These are phyloP conservation scores for Meloidogyne floridensis DNA, from an alignment of 1,140 invertebrate species.

Conservation along the genomic window DNA sequence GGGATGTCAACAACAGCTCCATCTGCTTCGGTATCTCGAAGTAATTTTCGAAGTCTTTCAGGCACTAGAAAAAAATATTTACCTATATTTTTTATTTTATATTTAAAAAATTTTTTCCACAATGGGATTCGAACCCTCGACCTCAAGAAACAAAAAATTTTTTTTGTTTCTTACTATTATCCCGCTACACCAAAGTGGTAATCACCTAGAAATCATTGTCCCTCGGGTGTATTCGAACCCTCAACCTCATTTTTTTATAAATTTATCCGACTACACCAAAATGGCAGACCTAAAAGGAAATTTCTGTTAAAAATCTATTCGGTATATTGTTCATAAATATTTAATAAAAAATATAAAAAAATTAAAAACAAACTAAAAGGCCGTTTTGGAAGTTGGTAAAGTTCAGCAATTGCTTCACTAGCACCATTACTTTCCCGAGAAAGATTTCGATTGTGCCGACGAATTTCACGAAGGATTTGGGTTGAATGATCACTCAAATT, in stretches of 20 bases:
- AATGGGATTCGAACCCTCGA: no score
- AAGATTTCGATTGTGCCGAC: constrained; percentile 21
- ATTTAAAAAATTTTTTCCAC: no score
- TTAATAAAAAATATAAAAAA: not conserved
- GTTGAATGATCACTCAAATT: not conserved
- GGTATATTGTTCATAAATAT: not conserved
- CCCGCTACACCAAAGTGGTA: no score
- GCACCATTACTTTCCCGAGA: constrained; percentile 25
- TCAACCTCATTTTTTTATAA: no score
- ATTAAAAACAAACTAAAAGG: constrained; percentile 38
- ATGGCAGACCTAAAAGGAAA: no score
- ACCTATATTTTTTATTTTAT: not conserved
- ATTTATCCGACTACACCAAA: no score
- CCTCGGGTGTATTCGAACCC: no score
- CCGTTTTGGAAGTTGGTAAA: constrained; percentile 42
- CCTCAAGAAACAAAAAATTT: no score
- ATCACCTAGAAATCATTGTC: no score
- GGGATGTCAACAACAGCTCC: not conserved
- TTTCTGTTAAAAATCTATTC: no score
- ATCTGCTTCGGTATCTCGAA: constrained; percentile 10
- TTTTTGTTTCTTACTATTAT: no score
- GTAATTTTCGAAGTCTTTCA: constrained; percentile 18
- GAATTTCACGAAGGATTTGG: constrained; percentile 29
- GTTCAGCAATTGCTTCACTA: constrained; percentile 29
- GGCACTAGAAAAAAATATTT: constrained; percentile 23